Evolutionary conservation across 2,888 invertebrate genomes (phyloP), one percentile per base, ranked within the genome.

Genomic region (Orthosia incerta): DNA sequence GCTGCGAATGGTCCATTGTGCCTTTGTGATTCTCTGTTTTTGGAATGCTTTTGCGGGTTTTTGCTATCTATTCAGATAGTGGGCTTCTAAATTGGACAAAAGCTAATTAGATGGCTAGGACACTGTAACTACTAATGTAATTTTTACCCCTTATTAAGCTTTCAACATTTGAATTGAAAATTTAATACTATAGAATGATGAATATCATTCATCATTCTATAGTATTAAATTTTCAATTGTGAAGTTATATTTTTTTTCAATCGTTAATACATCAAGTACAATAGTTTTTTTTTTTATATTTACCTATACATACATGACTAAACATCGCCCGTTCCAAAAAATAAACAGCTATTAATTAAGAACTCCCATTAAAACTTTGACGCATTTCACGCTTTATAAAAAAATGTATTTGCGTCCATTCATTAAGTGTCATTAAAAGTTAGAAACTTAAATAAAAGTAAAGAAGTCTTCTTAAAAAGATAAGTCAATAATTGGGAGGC

Each of bases 1-100:
- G 81, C 70, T 64, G 70, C 69, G 71, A 86, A 82, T 72, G 67
- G 68, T 73, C 63, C 48, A 79, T 83, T 85, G 81, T 86, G 65
- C 26, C 55, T 78, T 82, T 74, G 74, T 64, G 26, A 18, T 55
- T 23, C 61, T 50, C 26, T 50, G 69, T 72, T 66, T 60, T 66
- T 61, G 65, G 18, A n/a, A 18, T 16, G 59, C 65, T 63, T 61
- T 60, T 60, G 70, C 39, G n/a, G 26, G n/a, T 26, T 62, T 76
- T 59, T 65, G 55, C 62, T n/a, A 11, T 56, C 9, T 48, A 46
- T 60, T 31, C 4, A 31, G 18, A 20, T 15, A n/a, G 4, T 20
- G 13, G 15, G 45, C 56, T 51, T 13, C n/a, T 76, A 50, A 55
- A 50, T 76, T 76, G 11, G 26, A 26, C 4, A 15, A 20, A 26